Percentiles rank a stretch among this genome's conserved stretches.
Evolutionary conservation across 1,140 invertebrate genomes (phyloP).

Genomic region (Triops longicaudatus): DNA sequence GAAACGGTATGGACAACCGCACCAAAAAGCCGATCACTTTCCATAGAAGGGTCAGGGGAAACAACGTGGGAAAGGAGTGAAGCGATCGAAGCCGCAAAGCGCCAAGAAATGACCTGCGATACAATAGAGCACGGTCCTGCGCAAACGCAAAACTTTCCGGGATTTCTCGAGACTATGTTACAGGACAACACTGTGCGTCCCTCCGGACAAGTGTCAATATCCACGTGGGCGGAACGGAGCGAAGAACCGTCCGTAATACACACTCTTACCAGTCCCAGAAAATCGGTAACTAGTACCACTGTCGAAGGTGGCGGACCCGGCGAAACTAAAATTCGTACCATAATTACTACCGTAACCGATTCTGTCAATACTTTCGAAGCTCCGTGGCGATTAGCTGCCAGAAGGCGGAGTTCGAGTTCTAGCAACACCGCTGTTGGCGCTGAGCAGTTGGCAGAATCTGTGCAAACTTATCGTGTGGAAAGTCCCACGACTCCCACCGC

Average conservation of each 20-base stretch:
- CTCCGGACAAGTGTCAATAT: not conserved
- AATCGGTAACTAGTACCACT: not conserved
- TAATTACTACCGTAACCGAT: not conserved
- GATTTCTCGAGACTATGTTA: not conserved
- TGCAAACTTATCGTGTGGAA: not conserved
- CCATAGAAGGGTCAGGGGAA: not conserved
- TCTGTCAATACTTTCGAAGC: conserved; percentile 3
- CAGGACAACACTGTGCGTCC: not conserved
- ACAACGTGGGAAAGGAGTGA: not conserved
- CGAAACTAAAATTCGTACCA: not conserved
- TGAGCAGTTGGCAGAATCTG: not conserved
- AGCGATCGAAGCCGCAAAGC: not conserved
- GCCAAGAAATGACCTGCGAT: not conserved
- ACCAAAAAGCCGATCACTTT: conserved; percentile 19
- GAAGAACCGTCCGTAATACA: not conserved
- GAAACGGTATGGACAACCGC: conserved; percentile 20
- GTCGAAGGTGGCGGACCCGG: not conserved
- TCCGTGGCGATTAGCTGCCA: conserved; percentile 15
- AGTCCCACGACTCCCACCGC: conserved; percentile 21
- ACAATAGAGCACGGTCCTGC: not conserved
- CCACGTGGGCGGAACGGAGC: not conserved
- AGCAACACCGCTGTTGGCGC: not conserved
- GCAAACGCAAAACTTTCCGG: not conserved
- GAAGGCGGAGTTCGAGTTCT: not conserved
- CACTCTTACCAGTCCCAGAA: not conserved